Evolutionary conservation across 2,888 invertebrate genomes (phyloP), one percentile per base, ranked within the genome.

Genomic region (Axea sp.): DNA sequence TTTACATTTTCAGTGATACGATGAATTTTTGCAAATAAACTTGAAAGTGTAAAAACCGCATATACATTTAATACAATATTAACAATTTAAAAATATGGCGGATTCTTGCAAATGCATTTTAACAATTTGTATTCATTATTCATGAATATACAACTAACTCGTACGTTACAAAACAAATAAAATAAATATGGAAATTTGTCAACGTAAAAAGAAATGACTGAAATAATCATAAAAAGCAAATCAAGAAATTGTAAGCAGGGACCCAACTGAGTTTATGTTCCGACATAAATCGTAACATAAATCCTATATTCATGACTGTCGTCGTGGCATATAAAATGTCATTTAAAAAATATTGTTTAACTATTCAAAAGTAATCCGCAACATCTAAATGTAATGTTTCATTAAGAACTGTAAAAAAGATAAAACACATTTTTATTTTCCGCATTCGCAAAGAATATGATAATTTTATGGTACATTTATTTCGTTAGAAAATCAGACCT

Each of bases 391-490:
- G 30, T 30, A 55, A 41, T 26, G 57, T 57, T 60, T 60, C 59
- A 59, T 59, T 59, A 45, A 33, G 9, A 57, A 11, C 14, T 33
- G 59, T 14, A 8, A 45, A 60, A 15, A 45, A 60, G 33, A 11
- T 24, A 24, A 11, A 6, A 8, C 33, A 9, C 22, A n/a, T 59
- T 49, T 12, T 39, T 49, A 39, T 41, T 22, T 6, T 14, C 15
- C 22, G 22, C 11, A 12, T 19, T 19, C 22, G 14, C 19, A 17
- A 55, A 47, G 28, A 55, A 47, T 47, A 57, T 41, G 39, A 19
- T 47, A 35, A 57, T 67, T 49, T 26, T 12, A 55, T 26, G 65
- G 45, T 24, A 33, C 49, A 43, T 51, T 68, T 68, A 51, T 55
- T 59, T 49, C 31, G 41, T 22, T 9, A 51, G 19, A 35, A 57